Evolutionary conservation across 2,888 invertebrate genomes (phyloP).

Genomic region (Stenurella melanura): DNA sequence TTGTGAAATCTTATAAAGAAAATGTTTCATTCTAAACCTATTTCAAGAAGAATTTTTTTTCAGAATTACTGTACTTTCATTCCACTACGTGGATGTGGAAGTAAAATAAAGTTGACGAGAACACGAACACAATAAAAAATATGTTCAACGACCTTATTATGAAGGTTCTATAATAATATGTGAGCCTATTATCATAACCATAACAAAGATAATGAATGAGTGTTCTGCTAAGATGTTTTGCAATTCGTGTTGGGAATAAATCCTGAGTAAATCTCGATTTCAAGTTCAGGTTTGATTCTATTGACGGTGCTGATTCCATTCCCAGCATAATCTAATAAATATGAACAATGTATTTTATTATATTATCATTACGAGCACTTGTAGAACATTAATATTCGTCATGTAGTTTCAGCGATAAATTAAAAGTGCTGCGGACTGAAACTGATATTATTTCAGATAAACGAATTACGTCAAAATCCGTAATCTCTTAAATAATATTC

Average conservation of each 20-base stretch:
- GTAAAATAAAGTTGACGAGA: no score
- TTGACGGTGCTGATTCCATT: not conserved
- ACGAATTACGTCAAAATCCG: slow-evolving; percentile 15
- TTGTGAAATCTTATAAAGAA: no score
- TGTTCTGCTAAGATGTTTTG: not conserved
- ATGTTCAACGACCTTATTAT: no score
- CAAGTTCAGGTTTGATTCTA: not conserved
- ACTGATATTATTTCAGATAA: slow-evolving; percentile 2
- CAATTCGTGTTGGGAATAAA: not conserved
- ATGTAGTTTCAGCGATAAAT: slow-evolving; percentile 7
- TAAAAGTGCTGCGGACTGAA: slow-evolving; percentile 2
- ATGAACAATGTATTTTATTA: not conserved
- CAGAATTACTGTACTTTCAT: no score
- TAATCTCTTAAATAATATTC: slow-evolving; percentile 11
- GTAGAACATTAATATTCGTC: slow-evolving; percentile 7
- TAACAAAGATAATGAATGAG: not conserved
- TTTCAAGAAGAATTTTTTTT: no score
- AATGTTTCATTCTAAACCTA: no score
- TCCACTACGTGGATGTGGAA: no score
- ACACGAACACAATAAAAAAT: no score
- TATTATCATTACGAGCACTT: slow-evolving; percentile 3
- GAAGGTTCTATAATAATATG: not conserved
- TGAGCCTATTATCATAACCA: not conserved
- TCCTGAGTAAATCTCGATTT: not conserved
- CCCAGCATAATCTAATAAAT: not conserved